Evolutionary conservation across 2,797 vertebrate species (phyloP).

Genomic region (Spea hammondii): DNA sequence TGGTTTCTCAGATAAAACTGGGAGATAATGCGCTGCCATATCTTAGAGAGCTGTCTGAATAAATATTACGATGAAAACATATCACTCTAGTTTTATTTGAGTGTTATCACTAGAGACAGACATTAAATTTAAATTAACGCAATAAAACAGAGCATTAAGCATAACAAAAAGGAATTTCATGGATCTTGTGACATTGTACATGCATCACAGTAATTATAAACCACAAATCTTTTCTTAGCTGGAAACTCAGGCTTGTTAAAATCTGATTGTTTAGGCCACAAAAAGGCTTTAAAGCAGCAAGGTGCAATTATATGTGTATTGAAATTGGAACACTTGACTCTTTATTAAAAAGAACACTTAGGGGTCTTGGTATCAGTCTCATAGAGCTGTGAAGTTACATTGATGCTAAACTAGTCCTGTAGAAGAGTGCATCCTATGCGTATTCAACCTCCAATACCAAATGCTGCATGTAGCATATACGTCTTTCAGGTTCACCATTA

Average conservation of each 20-base stretch:
- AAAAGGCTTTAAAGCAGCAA: conserved; percentile 49
- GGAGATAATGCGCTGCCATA: conserved; percentile 70
- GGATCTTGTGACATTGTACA: conserved; percentile 69
- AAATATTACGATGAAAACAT: conserved; percentile 74
- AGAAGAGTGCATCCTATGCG: neutral
- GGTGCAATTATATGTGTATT: conserved; percentile 47
- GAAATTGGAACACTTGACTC: conserved; percentile 47
- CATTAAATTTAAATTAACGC: conserved; percentile 79
- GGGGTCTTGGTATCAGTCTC: conserved; percentile 40
- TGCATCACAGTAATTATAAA: conserved; percentile 73
- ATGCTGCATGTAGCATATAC: too few relatives aligned
- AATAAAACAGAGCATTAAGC: conserved; percentile 76
- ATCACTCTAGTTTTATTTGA: conserved; percentile 73
- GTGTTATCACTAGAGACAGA: conserved; percentile 74
- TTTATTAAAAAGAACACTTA: conserved; percentile 51
- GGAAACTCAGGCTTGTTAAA: conserved; percentile 48
- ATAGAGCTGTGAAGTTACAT: conserved; percentile 22
- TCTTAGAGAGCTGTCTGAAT: conserved; percentile 70
- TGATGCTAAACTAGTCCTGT: conserved; percentile 17
- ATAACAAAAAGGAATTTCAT: conserved; percentile 75
- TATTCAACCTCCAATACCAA: too few relatives aligned
- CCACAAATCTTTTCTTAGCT: conserved; percentile 67
- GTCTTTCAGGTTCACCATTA: too few relatives aligned
- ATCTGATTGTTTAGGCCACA: conserved; percentile 50
- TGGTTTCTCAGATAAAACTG: conserved; percentile 65